Conservation (phyloP, 2,888 invertebrate genomes). For the Epinotia demarniana region DNA sequence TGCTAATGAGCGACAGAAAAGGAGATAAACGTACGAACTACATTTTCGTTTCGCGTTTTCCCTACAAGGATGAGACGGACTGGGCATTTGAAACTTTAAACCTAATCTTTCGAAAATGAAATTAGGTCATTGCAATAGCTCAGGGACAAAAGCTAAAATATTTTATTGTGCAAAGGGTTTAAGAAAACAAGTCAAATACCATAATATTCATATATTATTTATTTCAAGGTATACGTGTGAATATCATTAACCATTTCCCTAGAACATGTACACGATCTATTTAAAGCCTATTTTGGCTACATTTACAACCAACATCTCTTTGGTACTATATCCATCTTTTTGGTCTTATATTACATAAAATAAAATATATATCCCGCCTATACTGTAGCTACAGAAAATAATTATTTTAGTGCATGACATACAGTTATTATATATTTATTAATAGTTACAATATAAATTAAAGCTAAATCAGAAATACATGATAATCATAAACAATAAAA, state of each 20-base stretch:
- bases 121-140: too few species aligned
- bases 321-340: constrained; percentile 35
- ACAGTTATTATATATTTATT: too few species aligned
- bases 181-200: constrained; percentile 7
- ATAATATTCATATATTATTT: constrained; percentile 52
- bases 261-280: constrained; percentile 52
- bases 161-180: not conserved
- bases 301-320: constrained; percentile 31
- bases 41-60: too few species aligned
- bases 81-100: too few species aligned
- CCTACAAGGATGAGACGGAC: too few species aligned
- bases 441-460: too few species aligned
- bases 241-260: constrained; percentile 52
- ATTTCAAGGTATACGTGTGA: constrained; percentile 56
- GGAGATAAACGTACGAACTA: too few species aligned
- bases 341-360: constrained; percentile 25
- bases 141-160: not conserved
- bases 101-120: too few species aligned
- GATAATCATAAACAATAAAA: too few species aligned
- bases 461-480: too few species aligned
- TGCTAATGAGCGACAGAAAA: too few species aligned
- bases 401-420: not conserved
- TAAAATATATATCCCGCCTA: not conserved
- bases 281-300: constrained; percentile 44
- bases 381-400: not conserved